phyloP scores from a whole-genome alignment of 2,113 vertebrate species.

The Synodontis membranacea region DNA sequence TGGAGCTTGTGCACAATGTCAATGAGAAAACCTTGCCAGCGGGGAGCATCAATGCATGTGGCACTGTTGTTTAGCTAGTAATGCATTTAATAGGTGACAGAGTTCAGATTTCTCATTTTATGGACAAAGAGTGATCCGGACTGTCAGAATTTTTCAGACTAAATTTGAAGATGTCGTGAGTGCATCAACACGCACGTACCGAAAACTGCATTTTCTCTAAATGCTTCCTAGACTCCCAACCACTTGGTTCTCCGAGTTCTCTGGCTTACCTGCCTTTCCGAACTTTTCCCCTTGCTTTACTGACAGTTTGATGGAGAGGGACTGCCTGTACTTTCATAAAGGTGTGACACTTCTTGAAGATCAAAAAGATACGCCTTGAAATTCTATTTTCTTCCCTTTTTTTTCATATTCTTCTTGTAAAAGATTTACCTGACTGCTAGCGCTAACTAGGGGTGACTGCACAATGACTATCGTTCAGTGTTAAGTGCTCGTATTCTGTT shows the following conservation, averaged over 20 bases:
- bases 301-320: neutral
- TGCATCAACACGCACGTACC: neutral
- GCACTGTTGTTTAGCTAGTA: neutral
- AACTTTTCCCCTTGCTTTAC: neutral
- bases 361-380: neutral
- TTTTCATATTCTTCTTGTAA: too few relatives aligned
- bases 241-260: neutral
- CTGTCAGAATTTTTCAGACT: neutral
- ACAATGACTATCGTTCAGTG: neutral
- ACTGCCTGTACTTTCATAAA: neutral
- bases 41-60: neutral
- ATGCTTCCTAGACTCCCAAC: neutral
- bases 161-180: neutral
- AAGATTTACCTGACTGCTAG: neutral
- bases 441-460: conserved; percentile 6
- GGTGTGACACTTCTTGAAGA: neutral
- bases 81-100: neutral
- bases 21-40: neutral
- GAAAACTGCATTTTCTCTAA: neutral
- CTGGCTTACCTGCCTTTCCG: neutral
- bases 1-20: neutral
- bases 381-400: neutral
- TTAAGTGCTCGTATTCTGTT: conserved; percentile 18
- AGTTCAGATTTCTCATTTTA: neutral
- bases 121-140: neutral